Base-by-base conservation (phyloP, 2,888 invertebrate species). In the Ganaspis brasiliensis region DNA sequence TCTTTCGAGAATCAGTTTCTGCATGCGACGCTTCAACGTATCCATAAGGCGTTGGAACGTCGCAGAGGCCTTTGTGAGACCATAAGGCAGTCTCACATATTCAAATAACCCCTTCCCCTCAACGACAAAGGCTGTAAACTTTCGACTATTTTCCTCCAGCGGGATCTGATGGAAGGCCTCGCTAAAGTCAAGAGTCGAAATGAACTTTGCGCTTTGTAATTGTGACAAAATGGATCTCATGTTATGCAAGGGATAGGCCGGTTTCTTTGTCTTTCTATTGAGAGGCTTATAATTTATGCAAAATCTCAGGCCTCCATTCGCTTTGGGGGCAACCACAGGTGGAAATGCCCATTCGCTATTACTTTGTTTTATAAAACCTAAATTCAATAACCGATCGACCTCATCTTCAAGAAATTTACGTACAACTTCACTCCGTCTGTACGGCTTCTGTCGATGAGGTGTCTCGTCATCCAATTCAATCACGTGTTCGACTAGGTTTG, bases 101-200 rank as follows among this genome's bases (percentile, higher is more conserved):
- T 31, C 31, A 2, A 31, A 31, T 31, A 31, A 6, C 6, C 31
- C 31, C 6, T 31, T 31, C 6, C 31, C 31, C 31, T 31, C 31
- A 2, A 31, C 31, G 1, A 61, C 76, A 16, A 82, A 82, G 0
- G 81, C 77, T 0, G 81, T 82, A 63, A 76, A 77, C 31, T 78
- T 76, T n/a, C 59, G 63, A 70, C 82, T 79, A 5, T 57, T 37
- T 9, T 26, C 9, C 1, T 76, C 31, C 70, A 82, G 76, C 0
- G 78, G 79, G 2, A 82, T 76, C 49, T 82, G 78, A 14, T 82
- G 76, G n/a, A 81, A 81, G 1, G 79, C 79, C 10, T 81, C 79
- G 19, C 80, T 83, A 24, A 80, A 45, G 35, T 81, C 79, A 1
- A 81, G 19, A 21, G 21, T 21, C 1, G 55, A 55, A 10, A 55